Evolutionary conservation across 2,888 invertebrate species (phyloP), one percentile per base, ranked within the genome.

Genomic region (Brachyptera putata): DNA sequence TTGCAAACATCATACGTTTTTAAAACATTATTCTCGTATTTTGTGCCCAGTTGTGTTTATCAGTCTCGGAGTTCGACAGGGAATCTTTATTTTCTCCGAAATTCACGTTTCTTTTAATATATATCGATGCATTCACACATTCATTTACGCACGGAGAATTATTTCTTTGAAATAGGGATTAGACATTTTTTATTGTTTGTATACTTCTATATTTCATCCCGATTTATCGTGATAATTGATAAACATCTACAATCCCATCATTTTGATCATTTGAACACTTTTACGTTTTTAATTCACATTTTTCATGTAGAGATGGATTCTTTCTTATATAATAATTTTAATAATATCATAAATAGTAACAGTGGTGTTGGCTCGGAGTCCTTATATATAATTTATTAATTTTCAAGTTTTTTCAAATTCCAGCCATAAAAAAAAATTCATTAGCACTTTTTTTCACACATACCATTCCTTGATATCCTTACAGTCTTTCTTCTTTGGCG

Each of bases 391-490:
- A 30, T 7, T 30, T 30, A 30, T 30, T 30, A 30, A 7, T 30
- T 30, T 7, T 30, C 30, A 30, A n/a, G 11, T 30, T 30, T 30
- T n/a, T n/a, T n/a, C n/a, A n/a, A n/a, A n/a, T n/a, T n/a, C n/a
- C n/a, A n/a, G n/a, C n/a, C n/a, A n/a, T n/a, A n/a, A n/a, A n/a
- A n/a, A n/a, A n/a, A n/a, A 7, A 30, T 7, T 30, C 24, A 46
- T 22, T 46, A 24, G 46, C 46, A 41, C 46, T 22, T 46, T 46
- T 46, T 46, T 66, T 83, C 88, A 94, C 76, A 95, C 95, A 76
- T 95, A 95, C 95, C 95, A 95, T 82, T 95, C 95, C 80, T 95
- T 95, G 73, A 95, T 91, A 74, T 93, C 92, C 81, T 92, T 91
- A 64, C 88, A 84, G 73, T 86, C 84, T 65, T 85, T 82, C 72